phyloP scores from a whole-genome alignment of 2,888 invertebrate species.

The Lumbricus terrestris region DNA sequence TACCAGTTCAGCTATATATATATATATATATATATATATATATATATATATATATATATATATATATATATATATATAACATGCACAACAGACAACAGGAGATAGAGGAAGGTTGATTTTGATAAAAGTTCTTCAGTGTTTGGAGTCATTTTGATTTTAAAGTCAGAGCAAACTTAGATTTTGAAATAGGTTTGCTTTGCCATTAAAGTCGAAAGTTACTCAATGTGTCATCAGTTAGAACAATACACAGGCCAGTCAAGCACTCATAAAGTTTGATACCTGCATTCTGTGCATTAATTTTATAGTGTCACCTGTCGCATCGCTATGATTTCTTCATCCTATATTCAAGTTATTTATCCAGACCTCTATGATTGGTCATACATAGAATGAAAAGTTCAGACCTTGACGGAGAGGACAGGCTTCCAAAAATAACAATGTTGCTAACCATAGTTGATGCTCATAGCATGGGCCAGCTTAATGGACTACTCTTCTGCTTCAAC shows the following conservation, averaged over 20 bases:
- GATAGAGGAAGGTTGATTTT: background rate
- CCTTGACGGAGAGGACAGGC: too few relatives aligned
- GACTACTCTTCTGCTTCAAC: too few relatives aligned
- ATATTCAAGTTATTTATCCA: too few relatives aligned
- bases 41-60: background rate
- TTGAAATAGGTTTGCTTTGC: background rate
- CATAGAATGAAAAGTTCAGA: too few relatives aligned
- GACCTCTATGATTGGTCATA: too few relatives aligned
- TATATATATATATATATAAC: background rate
- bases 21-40: background rate
- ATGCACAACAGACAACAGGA: background rate
- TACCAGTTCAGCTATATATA: background rate
- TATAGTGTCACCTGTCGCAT: background rate
- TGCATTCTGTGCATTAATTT: background rate
- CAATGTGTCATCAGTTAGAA: background rate
- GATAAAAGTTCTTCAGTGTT: background rate
- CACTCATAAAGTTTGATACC: background rate
- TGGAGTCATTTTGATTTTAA: background rate
- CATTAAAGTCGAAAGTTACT: background rate
- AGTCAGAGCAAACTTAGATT: conserved; percentile 3
- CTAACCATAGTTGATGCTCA: too few relatives aligned
- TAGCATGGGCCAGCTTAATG: too few relatives aligned
- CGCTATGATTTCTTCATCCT: too few relatives aligned
- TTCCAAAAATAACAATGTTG: too few relatives aligned
- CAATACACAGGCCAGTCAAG: background rate